Evolutionary conservation across 2,113 vertebrate species (phyloP).

Genomic region (Serinus canaria): DNA sequence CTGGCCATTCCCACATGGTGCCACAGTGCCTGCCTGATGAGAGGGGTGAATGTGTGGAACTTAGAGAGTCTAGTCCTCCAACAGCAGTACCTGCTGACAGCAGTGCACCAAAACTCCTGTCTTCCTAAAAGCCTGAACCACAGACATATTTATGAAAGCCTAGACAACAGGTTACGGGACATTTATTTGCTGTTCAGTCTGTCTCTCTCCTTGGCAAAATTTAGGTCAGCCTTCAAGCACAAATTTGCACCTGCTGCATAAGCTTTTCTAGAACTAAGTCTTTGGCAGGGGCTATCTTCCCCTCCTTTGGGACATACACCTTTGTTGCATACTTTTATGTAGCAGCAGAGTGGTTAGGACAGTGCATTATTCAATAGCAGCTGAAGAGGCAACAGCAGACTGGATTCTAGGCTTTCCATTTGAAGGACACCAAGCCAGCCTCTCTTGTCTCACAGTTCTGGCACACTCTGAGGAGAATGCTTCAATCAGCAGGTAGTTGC

Average conservation of each 20-base stretch:
- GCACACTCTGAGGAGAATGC: not conserved
- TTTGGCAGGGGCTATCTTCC: not conserved
- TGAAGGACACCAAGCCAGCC: not conserved
- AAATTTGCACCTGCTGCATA: not conserved
- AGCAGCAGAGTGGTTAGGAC: not conserved
- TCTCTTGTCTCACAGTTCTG: not conserved
- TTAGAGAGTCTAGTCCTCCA: not conserved
- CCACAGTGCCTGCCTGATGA: accelerated
- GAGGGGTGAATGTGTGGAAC: not conserved
- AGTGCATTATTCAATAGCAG: not conserved
- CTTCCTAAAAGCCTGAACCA: not conserved
- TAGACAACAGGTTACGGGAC: not conserved
- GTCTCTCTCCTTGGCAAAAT: not conserved
- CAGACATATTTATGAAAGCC: not conserved
- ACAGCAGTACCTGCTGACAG: not conserved
- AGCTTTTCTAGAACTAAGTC: not conserved
- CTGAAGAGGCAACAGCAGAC: not conserved
- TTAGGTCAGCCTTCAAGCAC: not conserved
- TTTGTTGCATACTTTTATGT: not conserved
- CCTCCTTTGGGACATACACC: not conserved
- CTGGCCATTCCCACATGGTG: not conserved
- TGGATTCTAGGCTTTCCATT: not conserved
- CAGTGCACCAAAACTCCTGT: not conserved
- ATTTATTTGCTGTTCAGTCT: not conserved
- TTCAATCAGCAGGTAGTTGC: not conserved